Evolutionary conservation across 2,797 vertebrate genomes (phyloP).

Genomic region (Liparis tanakae): DNA sequence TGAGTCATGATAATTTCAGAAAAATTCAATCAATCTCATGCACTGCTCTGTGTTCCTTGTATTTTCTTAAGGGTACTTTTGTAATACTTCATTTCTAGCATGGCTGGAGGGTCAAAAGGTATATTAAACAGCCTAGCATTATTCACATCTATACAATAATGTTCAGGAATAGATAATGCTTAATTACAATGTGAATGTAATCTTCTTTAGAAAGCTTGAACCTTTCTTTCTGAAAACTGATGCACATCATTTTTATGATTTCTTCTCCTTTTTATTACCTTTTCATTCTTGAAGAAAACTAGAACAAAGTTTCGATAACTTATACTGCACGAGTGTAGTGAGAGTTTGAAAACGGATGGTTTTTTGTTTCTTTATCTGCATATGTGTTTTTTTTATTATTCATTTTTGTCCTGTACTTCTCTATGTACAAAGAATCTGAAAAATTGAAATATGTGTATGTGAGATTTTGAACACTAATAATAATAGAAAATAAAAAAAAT

Average conservation of each 20-base stretch:
- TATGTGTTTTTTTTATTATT: too few relatives aligned
- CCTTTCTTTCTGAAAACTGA: not conserved
- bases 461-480: too few relatives aligned
- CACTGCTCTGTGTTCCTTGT: not conserved
- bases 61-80: constrained; percentile 14
- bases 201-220: constrained; percentile 1
- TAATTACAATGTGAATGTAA: not conserved
- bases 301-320: not conserved
- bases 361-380: too few relatives aligned
- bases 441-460: too few relatives aligned
- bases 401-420: too few relatives aligned
- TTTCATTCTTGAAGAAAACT: not conserved
- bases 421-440: too few relatives aligned
- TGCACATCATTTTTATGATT: constrained; percentile 11
- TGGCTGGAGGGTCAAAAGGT: constrained; percentile 8
- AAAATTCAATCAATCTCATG: constrained; percentile 14
- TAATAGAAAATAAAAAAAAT: too few relatives aligned
- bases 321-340: not conserved
- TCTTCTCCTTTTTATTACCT: too few relatives aligned
- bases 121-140: not conserved
- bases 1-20: constrained; percentile 33
- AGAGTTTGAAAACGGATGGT: not conserved
- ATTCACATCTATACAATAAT: not conserved
- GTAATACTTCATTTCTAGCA: not conserved
- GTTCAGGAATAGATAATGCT: not conserved